A percentile compares a stretch with the other conserved stretches of the same genome.
These are phyloP conservation scores for Penelope pileata DNA, from an alignment of 2,113 vertebrate genomes.

Conservation along the genomic window DNA sequence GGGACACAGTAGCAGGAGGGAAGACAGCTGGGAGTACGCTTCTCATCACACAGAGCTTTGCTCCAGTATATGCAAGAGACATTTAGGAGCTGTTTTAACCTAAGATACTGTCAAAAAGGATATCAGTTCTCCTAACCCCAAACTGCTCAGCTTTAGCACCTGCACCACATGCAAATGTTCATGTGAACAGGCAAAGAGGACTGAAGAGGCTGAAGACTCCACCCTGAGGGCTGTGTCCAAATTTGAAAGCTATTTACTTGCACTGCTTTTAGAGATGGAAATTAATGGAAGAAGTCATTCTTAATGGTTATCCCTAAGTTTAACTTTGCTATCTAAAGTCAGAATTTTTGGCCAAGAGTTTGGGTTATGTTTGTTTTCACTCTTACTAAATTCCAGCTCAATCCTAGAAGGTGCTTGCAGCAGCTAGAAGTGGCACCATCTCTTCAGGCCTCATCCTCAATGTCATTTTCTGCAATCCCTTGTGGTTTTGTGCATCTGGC, in stretches of 20 bases:
- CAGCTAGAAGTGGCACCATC: neutral
- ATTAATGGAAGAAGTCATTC: neutral
- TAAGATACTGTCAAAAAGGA: neutral
- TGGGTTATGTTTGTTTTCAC: neutral
- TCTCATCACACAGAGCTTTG: neutral
- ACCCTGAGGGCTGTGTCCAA: neutral
- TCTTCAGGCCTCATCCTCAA: neutral
- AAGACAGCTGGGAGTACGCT: neutral
- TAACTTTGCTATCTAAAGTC: neutral
- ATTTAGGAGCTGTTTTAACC: neutral
- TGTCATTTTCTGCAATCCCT: neutral
- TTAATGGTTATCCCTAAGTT: neutral
- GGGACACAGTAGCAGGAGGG: neutral
- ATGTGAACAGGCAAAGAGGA: neutral
- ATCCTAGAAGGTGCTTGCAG: neutral
- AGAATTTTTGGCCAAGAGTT: neutral
- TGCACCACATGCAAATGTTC: neutral
- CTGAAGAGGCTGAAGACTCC: neutral
- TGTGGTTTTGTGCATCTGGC: neutral
- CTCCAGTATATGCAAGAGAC: neutral
- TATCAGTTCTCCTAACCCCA: neutral
- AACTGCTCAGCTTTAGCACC: neutral
- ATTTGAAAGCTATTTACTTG: neutral
- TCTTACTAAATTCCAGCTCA: neutral
- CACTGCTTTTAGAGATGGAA: neutral